Percentiles rank a stretch among this genome's conserved stretches.
Conservation (phyloP, 1,140 invertebrate genomes). For the Saxidomus purpurata region DNA sequence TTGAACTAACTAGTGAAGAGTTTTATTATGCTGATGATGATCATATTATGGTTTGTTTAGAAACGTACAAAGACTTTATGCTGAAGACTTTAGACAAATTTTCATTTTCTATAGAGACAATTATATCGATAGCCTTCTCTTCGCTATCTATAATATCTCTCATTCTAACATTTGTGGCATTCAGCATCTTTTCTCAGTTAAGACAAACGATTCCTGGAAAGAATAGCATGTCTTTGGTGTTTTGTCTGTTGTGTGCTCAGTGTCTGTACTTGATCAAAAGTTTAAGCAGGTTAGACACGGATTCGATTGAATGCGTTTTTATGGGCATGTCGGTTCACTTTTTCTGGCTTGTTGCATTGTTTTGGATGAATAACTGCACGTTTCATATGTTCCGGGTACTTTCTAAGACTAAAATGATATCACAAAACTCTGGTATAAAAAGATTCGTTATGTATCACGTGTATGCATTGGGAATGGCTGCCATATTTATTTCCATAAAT, state of each 20-base stretch:
- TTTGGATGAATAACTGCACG: slow-evolving; percentile 44
- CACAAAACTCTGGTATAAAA: neutral
- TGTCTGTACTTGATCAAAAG: neutral
- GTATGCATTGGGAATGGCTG: neutral
- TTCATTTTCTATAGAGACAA: neutral
- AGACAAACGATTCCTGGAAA: slow-evolving; percentile 21
- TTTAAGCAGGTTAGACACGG: neutral
- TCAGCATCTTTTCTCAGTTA: neutral
- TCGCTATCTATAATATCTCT: slow-evolving; percentile 1
- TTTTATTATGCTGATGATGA: neutral
- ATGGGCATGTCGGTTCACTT: slow-evolving; percentile 2
- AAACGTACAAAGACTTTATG: neutral
- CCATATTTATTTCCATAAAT: neutral
- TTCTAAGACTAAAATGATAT: neutral
- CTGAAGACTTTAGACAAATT: neutral
- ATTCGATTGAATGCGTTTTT: neutral
- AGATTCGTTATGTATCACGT: neutral
- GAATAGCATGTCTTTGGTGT: neutral
- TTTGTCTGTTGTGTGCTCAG: neutral
- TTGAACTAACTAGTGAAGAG: neutral
- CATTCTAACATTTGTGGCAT: neutral
- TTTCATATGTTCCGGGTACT: slow-evolving; percentile 23
- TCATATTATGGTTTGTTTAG: neutral
- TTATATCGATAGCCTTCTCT: neutral
- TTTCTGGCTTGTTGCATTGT: slow-evolving; percentile 14